Evolutionary conservation across 37 sponge, comb jelly and placozoan genomes (phyloP).

Genomic region (Eunapius fragilis): DNA sequence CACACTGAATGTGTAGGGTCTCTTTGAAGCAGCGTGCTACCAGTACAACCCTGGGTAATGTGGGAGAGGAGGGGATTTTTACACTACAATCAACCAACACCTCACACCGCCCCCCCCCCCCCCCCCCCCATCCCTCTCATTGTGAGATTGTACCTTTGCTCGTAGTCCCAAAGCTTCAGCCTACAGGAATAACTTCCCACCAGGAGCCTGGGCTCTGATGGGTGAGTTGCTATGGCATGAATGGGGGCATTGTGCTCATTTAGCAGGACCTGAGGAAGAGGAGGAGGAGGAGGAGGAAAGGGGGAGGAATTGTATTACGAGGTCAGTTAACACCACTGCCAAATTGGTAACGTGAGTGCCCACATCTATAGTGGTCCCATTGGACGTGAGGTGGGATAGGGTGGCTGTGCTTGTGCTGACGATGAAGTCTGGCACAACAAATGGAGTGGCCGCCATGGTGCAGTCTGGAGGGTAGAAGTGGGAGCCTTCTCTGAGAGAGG

Average conservation of each 20-base stretch:
- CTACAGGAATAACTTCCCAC: constrained; percentile 87
- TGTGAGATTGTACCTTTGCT: constrained; percentile 57
- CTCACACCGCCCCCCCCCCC: no score
- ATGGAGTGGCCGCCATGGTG: constrained; percentile 61
- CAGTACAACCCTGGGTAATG: constrained; percentile 23
- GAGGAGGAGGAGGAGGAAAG: background rate
- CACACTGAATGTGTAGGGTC: constrained; percentile 65
- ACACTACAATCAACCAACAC: no score
- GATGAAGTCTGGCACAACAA: constrained; percentile 80
- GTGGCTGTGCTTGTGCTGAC: constrained; percentile 63
- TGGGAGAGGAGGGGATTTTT: no score
- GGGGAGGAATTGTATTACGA: no score
- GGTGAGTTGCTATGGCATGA: constrained; percentile 85
- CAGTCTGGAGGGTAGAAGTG: constrained; percentile 56
- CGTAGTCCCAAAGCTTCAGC: constrained; percentile 96
- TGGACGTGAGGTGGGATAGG: constrained; percentile 66
- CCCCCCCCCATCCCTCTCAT: background rate
- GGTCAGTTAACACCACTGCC: background rate
- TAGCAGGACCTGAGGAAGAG: constrained; percentile 47
- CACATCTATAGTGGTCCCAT: constrained; percentile 60
- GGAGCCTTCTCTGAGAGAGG: background rate
- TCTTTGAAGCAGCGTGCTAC: constrained; percentile 55
- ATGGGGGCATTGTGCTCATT: constrained; percentile 78
- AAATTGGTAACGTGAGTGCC: background rate
- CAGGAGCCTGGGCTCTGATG: constrained; percentile 56